These are phyloP conservation scores for Paradoxurus hermaphroditus DNA, from an alignment of 2,113 vertebrate species.

Conservation along the genomic window DNA sequence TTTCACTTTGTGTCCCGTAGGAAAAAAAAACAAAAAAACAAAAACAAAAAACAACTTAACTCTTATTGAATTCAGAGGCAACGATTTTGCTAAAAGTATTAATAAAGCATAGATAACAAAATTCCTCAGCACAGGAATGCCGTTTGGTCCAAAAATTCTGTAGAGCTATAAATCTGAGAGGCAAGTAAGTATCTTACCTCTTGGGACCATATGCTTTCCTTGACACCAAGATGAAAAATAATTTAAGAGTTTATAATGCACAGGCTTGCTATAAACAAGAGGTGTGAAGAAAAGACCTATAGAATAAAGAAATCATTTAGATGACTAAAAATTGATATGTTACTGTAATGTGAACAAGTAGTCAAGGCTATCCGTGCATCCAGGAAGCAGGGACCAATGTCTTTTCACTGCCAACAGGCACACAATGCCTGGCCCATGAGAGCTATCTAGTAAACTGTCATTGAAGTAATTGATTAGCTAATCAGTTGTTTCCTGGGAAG, in stretches of 20 bases:
- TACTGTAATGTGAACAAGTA: background rate
- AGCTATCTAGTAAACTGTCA: background rate
- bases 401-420: background rate
- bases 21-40: too few relatives aligned
- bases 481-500: background rate
- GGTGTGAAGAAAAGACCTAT: background rate
- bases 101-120: constrained; percentile 3
- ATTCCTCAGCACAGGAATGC: background rate
- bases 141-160: background rate
- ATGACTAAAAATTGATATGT: background rate
- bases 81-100: background rate
- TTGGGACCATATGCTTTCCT: background rate
- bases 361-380: rapidly evolving
- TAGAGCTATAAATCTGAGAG: background rate
- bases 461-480: background rate
- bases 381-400: background rate
- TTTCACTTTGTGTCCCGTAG: background rate
- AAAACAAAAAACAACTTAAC: too few relatives aligned
- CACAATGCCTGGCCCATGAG: rapidly evolving
- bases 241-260: background rate
- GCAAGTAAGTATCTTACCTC: background rate
- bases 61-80: constrained; percentile 1
- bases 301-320: background rate
- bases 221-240: constrained; percentile 13
- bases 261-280: background rate